Evolutionary conservation across 2,113 vertebrate species (phyloP).

Genomic region (Pantherophis guttatus): DNA sequence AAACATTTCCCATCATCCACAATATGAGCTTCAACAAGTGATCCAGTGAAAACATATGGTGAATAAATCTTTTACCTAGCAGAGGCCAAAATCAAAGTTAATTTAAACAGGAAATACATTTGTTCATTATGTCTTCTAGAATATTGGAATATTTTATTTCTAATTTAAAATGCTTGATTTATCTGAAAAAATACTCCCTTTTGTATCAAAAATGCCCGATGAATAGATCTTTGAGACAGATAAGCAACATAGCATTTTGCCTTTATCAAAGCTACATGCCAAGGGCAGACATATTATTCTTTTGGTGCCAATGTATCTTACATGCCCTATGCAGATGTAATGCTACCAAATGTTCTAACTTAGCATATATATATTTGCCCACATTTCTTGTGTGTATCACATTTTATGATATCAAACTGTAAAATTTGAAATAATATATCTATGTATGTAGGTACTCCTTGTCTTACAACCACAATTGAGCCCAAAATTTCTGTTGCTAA

Average conservation of each 20-base stretch:
- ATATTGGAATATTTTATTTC: neutral
- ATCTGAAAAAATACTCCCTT: neutral
- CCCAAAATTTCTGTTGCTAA: neutral
- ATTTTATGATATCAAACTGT: neutral
- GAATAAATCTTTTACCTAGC: neutral
- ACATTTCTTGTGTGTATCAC: neutral
- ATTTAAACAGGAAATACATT: neutral
- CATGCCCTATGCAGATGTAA: neutral
- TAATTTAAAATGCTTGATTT: neutral
- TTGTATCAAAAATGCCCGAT: neutral
- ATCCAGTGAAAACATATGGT: neutral
- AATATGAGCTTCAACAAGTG: neutral
- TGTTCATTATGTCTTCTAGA: neutral
- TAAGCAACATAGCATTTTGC: neutral
- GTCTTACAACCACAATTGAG: neutral
- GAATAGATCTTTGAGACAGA: neutral
- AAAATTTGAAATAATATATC: neutral
- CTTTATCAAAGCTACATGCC: neutral
- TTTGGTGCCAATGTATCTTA: neutral
- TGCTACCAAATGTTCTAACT: neutral
- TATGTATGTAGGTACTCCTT: neutral
- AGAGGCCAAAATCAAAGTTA: neutral
- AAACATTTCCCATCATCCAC: neutral
- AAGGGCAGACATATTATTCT: neutral
- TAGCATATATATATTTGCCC: neutral